Evolutionary conservation across 2,113 vertebrate species (phyloP), one percentile per base, ranked within the genome.

Genomic region (Physeter macrocephalus): DNA sequence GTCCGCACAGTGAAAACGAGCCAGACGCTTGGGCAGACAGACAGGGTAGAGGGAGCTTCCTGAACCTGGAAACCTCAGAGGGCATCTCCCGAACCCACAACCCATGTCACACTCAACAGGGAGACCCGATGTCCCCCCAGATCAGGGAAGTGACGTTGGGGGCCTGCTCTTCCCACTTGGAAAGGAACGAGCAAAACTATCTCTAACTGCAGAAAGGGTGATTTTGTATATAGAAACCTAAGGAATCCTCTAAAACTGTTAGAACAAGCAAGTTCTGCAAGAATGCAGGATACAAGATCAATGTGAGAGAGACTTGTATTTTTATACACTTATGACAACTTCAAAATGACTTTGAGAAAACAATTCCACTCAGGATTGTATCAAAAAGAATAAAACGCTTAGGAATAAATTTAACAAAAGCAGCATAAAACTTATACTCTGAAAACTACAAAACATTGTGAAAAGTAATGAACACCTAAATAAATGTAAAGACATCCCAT

Each of bases 1-100:
- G 21, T 2, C 31, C 14, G 1, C 3, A 8, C 1, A 8, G 5
- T 34, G 29, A 54, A 17, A 23, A 4, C 2, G 7, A 71, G 31
- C 20, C 3, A 13, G 15, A 43, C 2, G 2, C 14, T 49, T 4
- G 3, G 3, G 52, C 14, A 52, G 52, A 52, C 29, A 11, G 34
- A 14, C 6, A 7, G 46, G 34, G 29, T 31, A 13, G 39, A 59
- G 11, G 69, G 21, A 41, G 27, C 8, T 43, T 54, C 64, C 20
- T 13, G 1, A 7, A n/a, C 72, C 39, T 18, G 29, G 31, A 25
- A 39, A 27, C 49, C 34, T 57, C n/a, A 21, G n/a, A n/a, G 43
- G 64, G 46, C 29, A 2, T n/a, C 74, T 57, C 46, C 13, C 5
- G 29, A 34, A n/a, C 90, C 59, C 43, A 31, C 4, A 12, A 18